Evolutionary conservation across 2,888 invertebrate species (phyloP), one percentile per base, ranked within the genome.

Genomic region (Agonopterix subpropinquella): DNA sequence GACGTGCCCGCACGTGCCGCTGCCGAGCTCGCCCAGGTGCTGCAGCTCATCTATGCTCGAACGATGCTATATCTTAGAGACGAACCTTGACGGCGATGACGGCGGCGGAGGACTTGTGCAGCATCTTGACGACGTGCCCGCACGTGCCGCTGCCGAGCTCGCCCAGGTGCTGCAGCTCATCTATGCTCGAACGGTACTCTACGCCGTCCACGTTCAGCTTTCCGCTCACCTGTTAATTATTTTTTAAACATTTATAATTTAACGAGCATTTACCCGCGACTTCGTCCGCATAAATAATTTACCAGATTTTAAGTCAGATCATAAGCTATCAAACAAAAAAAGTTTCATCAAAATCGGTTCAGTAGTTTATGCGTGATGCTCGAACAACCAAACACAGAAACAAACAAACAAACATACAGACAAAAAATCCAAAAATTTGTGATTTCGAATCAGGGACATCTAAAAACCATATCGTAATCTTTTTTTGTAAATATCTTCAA

Each of bases 71-170:
- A 18, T 18, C 18, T 4, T 18, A 2, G 28, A 28, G 28, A 28
- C 39, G 4, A 79, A 95, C 95, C 90, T 98, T 98, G 2, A 98
- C 98, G 59, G 98, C 98, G 68, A 98, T 96, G 50, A 96, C 92
- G 64, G 93, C 92, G 41, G 91, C 91, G 53, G 97, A 97, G 1
- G 94, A 93, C 75, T 91, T 93, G 77, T 98, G 98, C 60, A 92
- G 87, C 98, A 98, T 98, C 87, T 98, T 98, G 37, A 98, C 96
- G 8, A 99, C 99, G 79, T 98, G 98, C 8, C 99, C 99, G 77
- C 98, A 99, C 10, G 98, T 98, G 10, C 98, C 98, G 73, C 95
- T 96, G 49, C 97, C 97, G 50, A 97, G 89, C 79, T 97, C 97
- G 2, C 96, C 96, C 49, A 96, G 82, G 61, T 95, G 94, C 62